Conservation (phyloP, 2,888 invertebrate genomes). For the Alviniconcha strummeri region DNA sequence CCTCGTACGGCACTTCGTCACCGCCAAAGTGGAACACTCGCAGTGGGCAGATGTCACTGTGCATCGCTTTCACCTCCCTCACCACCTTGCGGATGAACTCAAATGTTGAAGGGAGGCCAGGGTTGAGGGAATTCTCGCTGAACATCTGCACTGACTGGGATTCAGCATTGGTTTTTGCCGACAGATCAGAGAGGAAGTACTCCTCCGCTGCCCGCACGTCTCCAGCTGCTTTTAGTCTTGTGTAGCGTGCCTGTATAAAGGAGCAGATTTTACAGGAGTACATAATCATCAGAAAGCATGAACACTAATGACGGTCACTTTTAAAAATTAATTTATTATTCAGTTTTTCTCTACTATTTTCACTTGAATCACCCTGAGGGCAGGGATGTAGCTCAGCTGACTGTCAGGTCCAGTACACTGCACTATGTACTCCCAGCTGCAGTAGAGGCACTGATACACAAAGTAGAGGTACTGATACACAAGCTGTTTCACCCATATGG, state of each 20-base stretch:
- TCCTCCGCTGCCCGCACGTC: conserved; percentile 45
- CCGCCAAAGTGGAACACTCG: conserved; percentile 68
- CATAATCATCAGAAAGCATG: too few species aligned
- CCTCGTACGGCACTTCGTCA: conserved; percentile 65
- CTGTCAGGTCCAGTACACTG: too few species aligned
- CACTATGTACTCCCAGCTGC: too few species aligned
- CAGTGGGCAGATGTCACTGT: conserved; percentile 58
- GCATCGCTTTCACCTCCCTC: conserved; percentile 52
- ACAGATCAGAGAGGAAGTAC: conserved; percentile 37
- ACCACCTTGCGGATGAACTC: conserved; percentile 66
- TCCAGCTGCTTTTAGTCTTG: conserved; percentile 45
- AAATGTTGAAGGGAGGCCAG: conserved; percentile 66
- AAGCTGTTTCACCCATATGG: too few species aligned
- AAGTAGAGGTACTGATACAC: too few species aligned
- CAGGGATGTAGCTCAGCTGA: too few species aligned
- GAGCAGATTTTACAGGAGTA: too few species aligned
- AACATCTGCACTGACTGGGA: conserved; percentile 66
- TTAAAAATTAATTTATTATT: too few species aligned
- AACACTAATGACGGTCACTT: too few species aligned
- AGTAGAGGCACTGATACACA: too few species aligned
- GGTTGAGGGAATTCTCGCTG: conserved; percentile 68
- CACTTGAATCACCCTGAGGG: too few species aligned
- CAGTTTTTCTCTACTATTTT: neutral
- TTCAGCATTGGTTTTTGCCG: neutral
- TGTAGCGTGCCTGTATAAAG: conserved; percentile 47